Conservation (phyloP, 35 echinoderm and acorn worm genomes). For the Hemicentrotus pulcherrimus region DNA sequence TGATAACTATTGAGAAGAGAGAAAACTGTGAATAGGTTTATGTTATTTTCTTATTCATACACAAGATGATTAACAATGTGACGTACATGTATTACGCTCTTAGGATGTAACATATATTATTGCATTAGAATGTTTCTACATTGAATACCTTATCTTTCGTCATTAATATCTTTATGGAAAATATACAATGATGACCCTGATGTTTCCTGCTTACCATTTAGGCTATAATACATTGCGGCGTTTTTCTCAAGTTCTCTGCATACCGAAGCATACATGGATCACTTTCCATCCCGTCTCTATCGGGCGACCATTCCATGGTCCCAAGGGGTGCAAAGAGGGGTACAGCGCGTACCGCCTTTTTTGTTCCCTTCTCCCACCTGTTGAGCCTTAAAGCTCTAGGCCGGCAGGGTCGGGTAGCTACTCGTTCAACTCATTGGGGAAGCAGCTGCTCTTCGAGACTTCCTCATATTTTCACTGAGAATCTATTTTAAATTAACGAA, state of each 20-base stretch:
- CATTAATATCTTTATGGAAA: too few species aligned
- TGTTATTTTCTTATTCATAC: too few species aligned
- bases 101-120: too few species aligned
- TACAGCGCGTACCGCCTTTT: background rate
- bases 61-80: too few species aligned
- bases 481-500: background rate
- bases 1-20: too few species aligned
- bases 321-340: background rate
- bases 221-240: background rate
- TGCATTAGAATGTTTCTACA: too few species aligned
- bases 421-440: background rate
- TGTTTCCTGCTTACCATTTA: background rate
- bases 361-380: background rate
- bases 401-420: background rate
- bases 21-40: too few species aligned
- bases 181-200: background rate
- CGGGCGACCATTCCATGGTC: background rate
- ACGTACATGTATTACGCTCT: too few species aligned
- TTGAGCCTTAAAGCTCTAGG: background rate
- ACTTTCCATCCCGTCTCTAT: background rate
- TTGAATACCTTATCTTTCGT: too few species aligned
- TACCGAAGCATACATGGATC: background rate
- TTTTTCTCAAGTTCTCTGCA: background rate
- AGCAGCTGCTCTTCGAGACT: background rate
- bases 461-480: background rate